These are phyloP conservation scores for Rhabdomys dilectus DNA, from an alignment of 2,113 vertebrate genomes.

Conservation along the genomic window DNA sequence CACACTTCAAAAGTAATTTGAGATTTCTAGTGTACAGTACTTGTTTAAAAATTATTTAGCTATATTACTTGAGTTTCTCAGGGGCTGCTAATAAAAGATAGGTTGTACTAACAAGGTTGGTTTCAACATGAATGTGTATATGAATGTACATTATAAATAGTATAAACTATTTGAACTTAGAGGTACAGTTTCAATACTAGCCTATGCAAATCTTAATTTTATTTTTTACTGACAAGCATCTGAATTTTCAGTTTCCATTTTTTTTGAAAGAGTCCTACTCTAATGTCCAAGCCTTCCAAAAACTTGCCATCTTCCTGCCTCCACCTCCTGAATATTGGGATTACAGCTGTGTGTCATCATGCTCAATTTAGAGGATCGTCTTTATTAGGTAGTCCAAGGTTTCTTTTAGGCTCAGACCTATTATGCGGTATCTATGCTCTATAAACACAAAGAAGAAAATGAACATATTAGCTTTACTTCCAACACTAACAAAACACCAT, in stretches of 20 bases:
- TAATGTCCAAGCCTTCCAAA: background rate
- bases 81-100: background rate
- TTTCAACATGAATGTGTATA: background rate
- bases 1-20: slow-evolving; percentile 79
- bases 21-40: background rate
- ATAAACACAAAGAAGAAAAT: background rate
- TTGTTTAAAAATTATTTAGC: background rate
- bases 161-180: background rate
- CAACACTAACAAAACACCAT: background rate
- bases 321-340: too few species aligned
- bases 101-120: rapidly evolving
- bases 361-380: background rate
- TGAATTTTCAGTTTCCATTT: background rate
- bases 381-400: background rate
- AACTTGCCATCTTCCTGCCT: rapidly evolving
- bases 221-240: background rate
- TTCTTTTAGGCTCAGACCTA: background rate
- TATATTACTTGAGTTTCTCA: background rate
- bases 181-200: background rate
- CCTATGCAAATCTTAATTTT: background rate
- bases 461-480: background rate
- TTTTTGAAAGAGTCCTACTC: background rate
- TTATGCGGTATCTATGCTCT: background rate
- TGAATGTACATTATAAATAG: background rate
- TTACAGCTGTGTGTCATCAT: background rate